These are phyloP conservation scores for Smutsia temminckii DNA, from an alignment of 2,797 vertebrate genomes.

Conservation along the genomic window DNA sequence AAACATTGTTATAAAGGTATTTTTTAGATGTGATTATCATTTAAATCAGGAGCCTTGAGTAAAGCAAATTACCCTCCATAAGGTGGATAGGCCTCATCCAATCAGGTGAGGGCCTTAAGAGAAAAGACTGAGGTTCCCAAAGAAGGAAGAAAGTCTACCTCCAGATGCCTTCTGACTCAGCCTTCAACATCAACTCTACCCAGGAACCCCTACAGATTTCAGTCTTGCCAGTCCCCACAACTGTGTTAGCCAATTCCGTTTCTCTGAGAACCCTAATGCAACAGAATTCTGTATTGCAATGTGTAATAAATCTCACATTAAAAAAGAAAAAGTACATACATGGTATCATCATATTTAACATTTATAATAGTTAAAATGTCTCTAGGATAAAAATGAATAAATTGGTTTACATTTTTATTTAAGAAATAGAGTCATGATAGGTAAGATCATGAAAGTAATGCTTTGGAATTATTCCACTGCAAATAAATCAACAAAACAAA, in stretches of 20 bases:
- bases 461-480: constrained; percentile 82
- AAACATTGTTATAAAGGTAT: background rate
- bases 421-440: constrained; percentile 37
- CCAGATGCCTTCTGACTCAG: background rate
- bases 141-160: constrained; percentile 15
- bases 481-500: constrained; percentile 49
- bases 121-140: constrained; percentile 13
- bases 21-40: constrained; percentile 27
- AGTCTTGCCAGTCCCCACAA: background rate
- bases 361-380: constrained; percentile 19
- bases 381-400: constrained; percentile 36
- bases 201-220: background rate
- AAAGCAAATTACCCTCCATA: background rate
- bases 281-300: background rate
- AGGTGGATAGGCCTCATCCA: background rate
- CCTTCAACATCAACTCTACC: background rate
- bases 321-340: constrained; percentile 2
- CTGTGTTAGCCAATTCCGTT: background rate
- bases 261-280: constrained; percentile 22
- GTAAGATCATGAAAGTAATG: constrained; percentile 61
- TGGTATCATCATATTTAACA: constrained; percentile 28
- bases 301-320: constrained; percentile 4
- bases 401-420: constrained; percentile 35
- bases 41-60: constrained; percentile 27
- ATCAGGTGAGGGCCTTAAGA: background rate